phyloP scores from a whole-genome alignment of 2,113 vertebrate species.

The Neogobius melanostomus region DNA sequence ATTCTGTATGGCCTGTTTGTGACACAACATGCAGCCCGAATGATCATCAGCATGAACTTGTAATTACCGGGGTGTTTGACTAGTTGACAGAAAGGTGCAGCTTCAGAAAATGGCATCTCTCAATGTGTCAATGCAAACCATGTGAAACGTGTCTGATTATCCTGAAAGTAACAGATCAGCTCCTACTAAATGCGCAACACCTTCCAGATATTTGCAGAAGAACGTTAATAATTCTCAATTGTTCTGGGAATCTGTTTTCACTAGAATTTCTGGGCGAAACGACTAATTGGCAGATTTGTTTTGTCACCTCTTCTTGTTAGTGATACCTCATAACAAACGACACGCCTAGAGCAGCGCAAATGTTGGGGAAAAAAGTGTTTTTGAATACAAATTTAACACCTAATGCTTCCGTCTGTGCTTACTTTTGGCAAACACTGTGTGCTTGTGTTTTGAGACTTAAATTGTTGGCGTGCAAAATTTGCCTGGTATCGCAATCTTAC shows the following conservation, averaged over 20 bases:
- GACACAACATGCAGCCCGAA: too few species aligned
- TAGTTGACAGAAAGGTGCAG: too few species aligned
- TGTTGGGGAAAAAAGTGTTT: conserved; percentile 32
- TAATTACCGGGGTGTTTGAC: too few species aligned
- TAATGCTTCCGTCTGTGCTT: conserved; percentile 61
- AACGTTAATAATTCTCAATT: too few species aligned
- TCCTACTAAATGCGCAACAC: neutral
- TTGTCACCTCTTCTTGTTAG: neutral
- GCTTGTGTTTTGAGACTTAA: conserved; percentile 43
- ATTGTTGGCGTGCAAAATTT: too few species aligned
- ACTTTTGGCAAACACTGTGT: conserved; percentile 43
- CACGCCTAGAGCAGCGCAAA: conserved; percentile 29
- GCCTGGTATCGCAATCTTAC: conserved; percentile 32
- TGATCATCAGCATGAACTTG: too few species aligned
- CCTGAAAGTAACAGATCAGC: neutral
- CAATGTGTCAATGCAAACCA: too few species aligned
- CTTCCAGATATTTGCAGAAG: too few species aligned
- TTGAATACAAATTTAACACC: conserved; percentile 47
- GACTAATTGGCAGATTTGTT: conserved; percentile 14
- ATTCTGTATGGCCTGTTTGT: too few species aligned
- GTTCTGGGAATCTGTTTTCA: neutral
- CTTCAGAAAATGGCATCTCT: too few species aligned
- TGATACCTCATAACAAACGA: conserved; percentile 5
- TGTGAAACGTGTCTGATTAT: too few species aligned
- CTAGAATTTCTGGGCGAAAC: neutral